A percentile compares a stretch with the other conserved stretches of the same genome.
These are phyloP conservation scores for Ooceraea biroi DNA, from an alignment of 1,140 invertebrate genomes.

Conservation along the genomic window DNA sequence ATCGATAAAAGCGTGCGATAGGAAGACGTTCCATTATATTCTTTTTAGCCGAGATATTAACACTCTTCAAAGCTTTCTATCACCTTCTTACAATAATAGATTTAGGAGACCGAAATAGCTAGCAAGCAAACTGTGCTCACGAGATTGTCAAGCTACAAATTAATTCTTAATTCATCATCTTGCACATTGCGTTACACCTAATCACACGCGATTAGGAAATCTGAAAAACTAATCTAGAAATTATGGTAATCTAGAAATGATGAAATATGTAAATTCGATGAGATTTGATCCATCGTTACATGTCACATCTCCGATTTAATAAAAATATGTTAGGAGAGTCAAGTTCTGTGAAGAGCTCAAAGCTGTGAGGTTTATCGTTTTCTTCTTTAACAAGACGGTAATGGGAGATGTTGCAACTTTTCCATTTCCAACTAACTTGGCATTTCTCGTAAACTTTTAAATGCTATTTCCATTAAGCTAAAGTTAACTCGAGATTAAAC, in stretches of 20 bases:
- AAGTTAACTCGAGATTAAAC: slow-evolving; percentile 23
- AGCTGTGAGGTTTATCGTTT: not conserved
- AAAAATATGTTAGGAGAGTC: not conserved
- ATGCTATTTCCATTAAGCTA: slow-evolving; percentile 5
- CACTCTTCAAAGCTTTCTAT: slow-evolving; percentile 1
- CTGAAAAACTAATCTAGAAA: too few species aligned
- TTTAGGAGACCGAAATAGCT: slow-evolving; percentile 18
- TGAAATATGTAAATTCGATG: too few species aligned
- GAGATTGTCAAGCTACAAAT: not conserved
- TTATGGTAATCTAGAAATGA: too few species aligned
- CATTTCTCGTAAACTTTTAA: not conserved
- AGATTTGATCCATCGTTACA: too few species aligned
- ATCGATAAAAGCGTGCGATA: slow-evolving; percentile 40
- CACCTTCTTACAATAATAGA: not conserved
- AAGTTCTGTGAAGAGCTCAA: not conserved
- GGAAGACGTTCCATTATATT: slow-evolving; percentile 10
- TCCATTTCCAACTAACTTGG: slow-evolving; percentile 2
- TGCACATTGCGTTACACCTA: not conserved
- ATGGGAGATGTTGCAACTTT: slow-evolving; percentile 1
- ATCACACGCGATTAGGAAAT: too few species aligned
- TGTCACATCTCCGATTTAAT: not conserved
- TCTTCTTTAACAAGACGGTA: not conserved
- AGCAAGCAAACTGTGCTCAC: not conserved
- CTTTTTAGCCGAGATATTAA: not conserved
- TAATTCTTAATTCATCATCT: not conserved